A percentile compares a stretch with the other conserved stretches of the same genome.
phyloP scores from a whole-genome alignment of 2,113 vertebrate species.

The Poeciliopsis retropinna region DNA sequence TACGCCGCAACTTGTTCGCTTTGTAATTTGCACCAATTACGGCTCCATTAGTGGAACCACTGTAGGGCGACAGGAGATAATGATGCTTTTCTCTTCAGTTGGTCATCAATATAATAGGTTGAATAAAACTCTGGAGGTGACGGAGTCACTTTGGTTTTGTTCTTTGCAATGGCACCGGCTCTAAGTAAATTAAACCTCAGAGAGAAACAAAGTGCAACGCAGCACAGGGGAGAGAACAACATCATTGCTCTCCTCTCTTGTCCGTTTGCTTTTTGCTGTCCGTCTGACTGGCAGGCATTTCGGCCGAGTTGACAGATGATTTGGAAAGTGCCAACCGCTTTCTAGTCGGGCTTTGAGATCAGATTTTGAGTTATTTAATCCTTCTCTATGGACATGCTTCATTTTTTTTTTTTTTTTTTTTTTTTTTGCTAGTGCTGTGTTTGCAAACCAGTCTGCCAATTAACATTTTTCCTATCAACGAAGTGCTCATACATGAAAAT shows the following conservation, averaged over 20 bases:
- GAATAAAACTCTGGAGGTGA: constrained; percentile 36
- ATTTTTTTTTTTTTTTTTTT: background rate
- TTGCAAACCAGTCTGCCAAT: background rate
- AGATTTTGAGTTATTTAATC: background rate
- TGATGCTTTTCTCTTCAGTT: constrained; percentile 39
- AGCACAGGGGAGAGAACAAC: constrained; percentile 9
- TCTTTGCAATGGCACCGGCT: constrained; percentile 20
- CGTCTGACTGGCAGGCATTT: background rate
- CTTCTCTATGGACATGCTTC: background rate
- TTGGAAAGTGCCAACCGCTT: background rate
- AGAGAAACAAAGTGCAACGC: constrained; percentile 7
- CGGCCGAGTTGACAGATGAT: background rate
- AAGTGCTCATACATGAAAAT: too few relatives aligned
- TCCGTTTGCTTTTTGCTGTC: background rate
- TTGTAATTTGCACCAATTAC: constrained; percentile 63
- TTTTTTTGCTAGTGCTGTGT: background rate
- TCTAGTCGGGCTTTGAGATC: background rate
- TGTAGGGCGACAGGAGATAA: constrained; percentile 40
- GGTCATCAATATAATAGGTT: constrained; percentile 42
- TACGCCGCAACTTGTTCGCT: constrained; percentile 32
- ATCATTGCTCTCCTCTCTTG: constrained; percentile 18
- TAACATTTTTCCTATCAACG: background rate
- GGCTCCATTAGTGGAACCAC: constrained; percentile 42
- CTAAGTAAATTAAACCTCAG: constrained; percentile 44
- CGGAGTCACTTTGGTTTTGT: constrained; percentile 11